A percentile compares a stretch with the other conserved stretches of the same genome.
These are phyloP conservation scores for Pissodes strobi DNA, from an alignment of 1,140 invertebrate genomes.

Conservation along the genomic window DNA sequence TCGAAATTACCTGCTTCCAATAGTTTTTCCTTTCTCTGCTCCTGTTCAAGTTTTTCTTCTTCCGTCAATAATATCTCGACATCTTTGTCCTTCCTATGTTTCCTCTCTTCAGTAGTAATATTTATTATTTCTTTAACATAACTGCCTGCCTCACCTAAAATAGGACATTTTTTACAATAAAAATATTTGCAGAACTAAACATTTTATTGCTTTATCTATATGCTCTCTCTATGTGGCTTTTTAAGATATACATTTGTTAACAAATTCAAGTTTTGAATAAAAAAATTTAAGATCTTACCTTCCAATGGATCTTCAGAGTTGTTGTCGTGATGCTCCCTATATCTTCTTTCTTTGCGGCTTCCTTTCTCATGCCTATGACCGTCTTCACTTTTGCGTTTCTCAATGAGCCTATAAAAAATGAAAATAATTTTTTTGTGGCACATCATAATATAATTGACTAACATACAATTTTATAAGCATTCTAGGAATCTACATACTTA, in stretches of 20 bases:
- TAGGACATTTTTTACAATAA: too few species aligned
- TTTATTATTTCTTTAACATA: slow-evolving; percentile 58
- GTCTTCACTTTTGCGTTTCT: slow-evolving; percentile 61
- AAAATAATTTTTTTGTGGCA: slow-evolving; percentile 23
- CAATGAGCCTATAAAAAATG: slow-evolving; percentile 57
- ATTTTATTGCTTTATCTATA: too few species aligned
- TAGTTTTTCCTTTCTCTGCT: slow-evolving; percentile 66
- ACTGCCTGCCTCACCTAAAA: slow-evolving; percentile 57
- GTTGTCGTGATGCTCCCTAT: slow-evolving; percentile 43
- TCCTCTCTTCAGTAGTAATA: slow-evolving; percentile 56
- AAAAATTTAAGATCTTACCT: too few species aligned
- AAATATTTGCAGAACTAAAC: too few species aligned
- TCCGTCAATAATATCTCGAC: slow-evolving; percentile 55
- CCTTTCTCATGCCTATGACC: slow-evolving; percentile 25
- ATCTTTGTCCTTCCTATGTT: slow-evolving; percentile 55
- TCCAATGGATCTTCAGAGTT: slow-evolving; percentile 50
- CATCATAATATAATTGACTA: too few species aligned
- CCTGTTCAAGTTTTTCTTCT: slow-evolving; percentile 60
- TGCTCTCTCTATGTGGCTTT: too few species aligned
- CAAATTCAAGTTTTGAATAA: too few species aligned
- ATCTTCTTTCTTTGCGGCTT: slow-evolving; percentile 43
- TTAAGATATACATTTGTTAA: neutral
- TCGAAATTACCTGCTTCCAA: slow-evolving; percentile 61
- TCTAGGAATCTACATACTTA: too few species aligned
- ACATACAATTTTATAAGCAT: neutral